phyloP scores from a whole-genome alignment of 2,888 invertebrate genomes.

The Chymomyza fuscimana region DNA sequence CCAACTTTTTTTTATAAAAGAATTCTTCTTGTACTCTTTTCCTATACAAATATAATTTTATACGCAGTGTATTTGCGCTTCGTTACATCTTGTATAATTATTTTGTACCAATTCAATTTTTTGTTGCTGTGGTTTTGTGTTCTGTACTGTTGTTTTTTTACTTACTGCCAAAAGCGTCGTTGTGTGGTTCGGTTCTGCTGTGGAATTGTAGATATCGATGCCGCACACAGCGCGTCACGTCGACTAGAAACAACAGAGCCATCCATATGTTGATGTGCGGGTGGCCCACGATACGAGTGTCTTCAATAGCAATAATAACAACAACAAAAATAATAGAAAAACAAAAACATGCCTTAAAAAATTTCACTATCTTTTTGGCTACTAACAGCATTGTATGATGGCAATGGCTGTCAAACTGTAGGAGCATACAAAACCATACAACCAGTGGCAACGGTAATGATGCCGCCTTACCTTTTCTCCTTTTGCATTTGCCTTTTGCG shows the following conservation, averaged over 20 bases:
- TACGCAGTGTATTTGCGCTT: not conserved
- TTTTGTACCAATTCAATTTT: slow-evolving; percentile 11
- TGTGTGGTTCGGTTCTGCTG: slow-evolving; percentile 6
- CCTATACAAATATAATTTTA: no score
- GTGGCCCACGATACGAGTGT: slow-evolving; percentile 41
- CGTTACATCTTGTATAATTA: not conserved
- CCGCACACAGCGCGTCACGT: slow-evolving; percentile 58
- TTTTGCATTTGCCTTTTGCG: slow-evolving; percentile 18
- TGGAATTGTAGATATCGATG: slow-evolving; percentile 38
- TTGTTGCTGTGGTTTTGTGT: slow-evolving; percentile 28
- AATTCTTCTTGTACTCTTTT: no score
- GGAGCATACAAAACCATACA: slow-evolving; percentile 7
- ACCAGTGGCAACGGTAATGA: slow-evolving; percentile 10
- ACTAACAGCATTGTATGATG: not conserved
- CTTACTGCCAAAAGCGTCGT: slow-evolving; percentile 49
- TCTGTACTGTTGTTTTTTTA: slow-evolving; percentile 15
- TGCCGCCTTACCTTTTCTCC: slow-evolving; percentile 22
- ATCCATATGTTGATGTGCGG: slow-evolving; percentile 41
- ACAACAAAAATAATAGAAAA: slow-evolving; percentile 5
- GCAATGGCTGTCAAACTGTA: slow-evolving; percentile 48
- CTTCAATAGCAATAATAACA: no score
- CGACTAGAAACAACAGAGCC: slow-evolving; percentile 36
- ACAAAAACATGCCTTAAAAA: slow-evolving; percentile 16
- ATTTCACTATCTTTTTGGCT: slow-evolving; percentile 55
- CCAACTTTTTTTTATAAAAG: no score